A percentile compares a stretch with the other conserved stretches of the same genome.
These are phyloP conservation scores for Drosophila buzzatii DNA, from an alignment of 2,888 invertebrate species.

Conservation along the genomic window DNA sequence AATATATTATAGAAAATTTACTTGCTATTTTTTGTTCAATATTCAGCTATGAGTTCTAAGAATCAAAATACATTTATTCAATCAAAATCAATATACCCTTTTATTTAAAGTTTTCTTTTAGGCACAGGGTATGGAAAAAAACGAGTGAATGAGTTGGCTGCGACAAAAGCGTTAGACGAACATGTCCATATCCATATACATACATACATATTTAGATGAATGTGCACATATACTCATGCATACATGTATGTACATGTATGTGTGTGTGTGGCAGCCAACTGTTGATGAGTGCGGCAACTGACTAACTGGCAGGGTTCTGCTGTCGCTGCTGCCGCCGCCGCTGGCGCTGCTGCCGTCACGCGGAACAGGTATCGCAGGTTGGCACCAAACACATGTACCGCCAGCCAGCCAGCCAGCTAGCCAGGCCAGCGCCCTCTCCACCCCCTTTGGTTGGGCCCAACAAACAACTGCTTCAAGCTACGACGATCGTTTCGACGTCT, in stretches of 20 bases:
- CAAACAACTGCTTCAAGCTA: slow-evolving; percentile 37
- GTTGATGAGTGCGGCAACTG: slow-evolving; percentile 78
- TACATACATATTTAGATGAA: no score
- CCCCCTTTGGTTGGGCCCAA: neutral
- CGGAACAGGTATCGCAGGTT: slow-evolving; percentile 81
- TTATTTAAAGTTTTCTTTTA: neutral
- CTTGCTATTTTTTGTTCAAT: no score
- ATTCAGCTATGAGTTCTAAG: no score
- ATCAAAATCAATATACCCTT: slow-evolving; percentile 1
- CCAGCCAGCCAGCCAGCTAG: slow-evolving; percentile 4
- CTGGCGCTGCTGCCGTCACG: slow-evolving; percentile 60
- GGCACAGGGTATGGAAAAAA: slow-evolving; percentile 22
- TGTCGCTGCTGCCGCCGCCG: slow-evolving; percentile 26
- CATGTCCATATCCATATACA: slow-evolving; percentile 46
- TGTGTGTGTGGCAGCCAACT: slow-evolving; percentile 64
- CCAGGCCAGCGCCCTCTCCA: slow-evolving; percentile 10
- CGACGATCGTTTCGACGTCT: slow-evolving; percentile 38
- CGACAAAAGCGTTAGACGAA: slow-evolving; percentile 62
- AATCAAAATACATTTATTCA: no score
- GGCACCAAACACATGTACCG: slow-evolving; percentile 77
- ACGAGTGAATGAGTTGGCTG: slow-evolving; percentile 61
- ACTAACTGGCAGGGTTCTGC: slow-evolving; percentile 72
- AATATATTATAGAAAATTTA: no score
- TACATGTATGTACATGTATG: slow-evolving; percentile 14
- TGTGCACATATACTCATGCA: neutral